Evolutionary conservation across 1,140 invertebrate genomes (phyloP).

Genomic region (Hyphantria cunea): DNA sequence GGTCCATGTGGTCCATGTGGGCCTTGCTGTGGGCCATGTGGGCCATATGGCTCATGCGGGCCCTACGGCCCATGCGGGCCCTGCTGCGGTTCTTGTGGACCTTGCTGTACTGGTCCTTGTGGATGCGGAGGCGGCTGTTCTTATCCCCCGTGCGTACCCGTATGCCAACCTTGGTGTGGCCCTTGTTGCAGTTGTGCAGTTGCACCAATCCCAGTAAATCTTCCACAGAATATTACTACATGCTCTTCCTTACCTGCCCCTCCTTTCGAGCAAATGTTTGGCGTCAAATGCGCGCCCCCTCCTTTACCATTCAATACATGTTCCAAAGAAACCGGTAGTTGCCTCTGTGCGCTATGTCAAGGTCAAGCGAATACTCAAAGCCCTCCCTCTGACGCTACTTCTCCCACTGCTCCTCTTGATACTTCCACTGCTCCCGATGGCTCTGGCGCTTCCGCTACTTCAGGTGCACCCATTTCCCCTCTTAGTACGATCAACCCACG

Average conservation of each 20-base stretch:
- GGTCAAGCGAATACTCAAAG: background rate
- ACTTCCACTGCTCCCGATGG: background rate
- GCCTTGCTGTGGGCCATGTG: background rate
- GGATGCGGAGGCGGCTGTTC: background rate
- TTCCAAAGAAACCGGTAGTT: background rate
- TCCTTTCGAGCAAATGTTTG: background rate
- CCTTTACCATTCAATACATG: background rate
- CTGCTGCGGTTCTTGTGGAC: conserved; percentile 1
- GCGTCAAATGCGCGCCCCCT: background rate
- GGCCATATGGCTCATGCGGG: background rate
- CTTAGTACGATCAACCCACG: background rate
- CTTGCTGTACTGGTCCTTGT: conserved; percentile 5
- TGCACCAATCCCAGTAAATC: background rate
- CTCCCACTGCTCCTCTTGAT: background rate
- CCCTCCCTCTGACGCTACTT: background rate
- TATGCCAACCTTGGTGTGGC: background rate
- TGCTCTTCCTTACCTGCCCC: background rate
- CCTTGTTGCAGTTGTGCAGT: conserved; percentile 1
- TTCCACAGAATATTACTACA: background rate
- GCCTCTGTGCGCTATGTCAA: background rate
- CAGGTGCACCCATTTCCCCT: too few relatives aligned
- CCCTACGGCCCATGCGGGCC: background rate
- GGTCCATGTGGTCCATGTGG: conserved; percentile 2
- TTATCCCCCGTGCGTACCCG: background rate
- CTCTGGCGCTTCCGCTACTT: background rate